These are phyloP conservation scores for Poecilia latipinna DNA, from an alignment of 2,113 vertebrate genomes.

Conservation along the genomic window DNA sequence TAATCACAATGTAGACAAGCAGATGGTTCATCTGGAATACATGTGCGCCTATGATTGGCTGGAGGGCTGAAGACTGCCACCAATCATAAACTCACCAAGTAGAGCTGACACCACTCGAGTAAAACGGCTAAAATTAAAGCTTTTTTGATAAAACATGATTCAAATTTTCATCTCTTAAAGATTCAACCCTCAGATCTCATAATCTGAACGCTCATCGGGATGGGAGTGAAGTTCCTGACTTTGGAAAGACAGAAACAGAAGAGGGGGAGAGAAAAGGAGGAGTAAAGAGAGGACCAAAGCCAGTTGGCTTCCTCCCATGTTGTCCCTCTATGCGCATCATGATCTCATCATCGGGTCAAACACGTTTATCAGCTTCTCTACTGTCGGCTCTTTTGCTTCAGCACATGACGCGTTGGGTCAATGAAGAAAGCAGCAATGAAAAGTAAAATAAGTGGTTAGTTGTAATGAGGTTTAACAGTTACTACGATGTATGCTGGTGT, in stretches of 20 bases:
- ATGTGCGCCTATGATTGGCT: conserved; percentile 33
- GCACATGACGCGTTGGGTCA: conserved; percentile 11
- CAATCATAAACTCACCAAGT: conserved; percentile 30
- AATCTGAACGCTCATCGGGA: conserved; percentile 76
- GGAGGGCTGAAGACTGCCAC: conserved; percentile 40
- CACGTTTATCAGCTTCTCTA: conserved; percentile 18
- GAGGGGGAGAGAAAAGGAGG: not conserved
- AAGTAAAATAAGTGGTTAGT: conserved; percentile 40
- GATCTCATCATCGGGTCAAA: conserved; percentile 69
- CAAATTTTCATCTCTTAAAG: not conserved
- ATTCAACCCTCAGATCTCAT: conserved; percentile 76
- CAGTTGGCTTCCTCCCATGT: conserved; percentile 24
- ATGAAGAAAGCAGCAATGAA: conserved; percentile 29
- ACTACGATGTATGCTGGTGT: conserved; percentile 25
- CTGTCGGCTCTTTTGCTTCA: conserved; percentile 11
- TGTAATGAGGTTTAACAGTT: conserved; percentile 28
- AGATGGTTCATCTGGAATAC: conserved; percentile 1
- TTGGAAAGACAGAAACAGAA: conserved; percentile 31
- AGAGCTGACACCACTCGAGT: not conserved
- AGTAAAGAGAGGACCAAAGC: conserved; percentile 47
- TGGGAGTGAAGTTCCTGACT: conserved; percentile 41
- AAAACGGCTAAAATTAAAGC: not conserved
- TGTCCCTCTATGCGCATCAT: conserved; percentile 71
- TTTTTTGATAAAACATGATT: conserved; percentile 1
- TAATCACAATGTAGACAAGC: conserved; percentile 45